Evolutionary conservation across 2,113 vertebrate genomes (phyloP).

Genomic region (Taxidea taxus): DNA sequence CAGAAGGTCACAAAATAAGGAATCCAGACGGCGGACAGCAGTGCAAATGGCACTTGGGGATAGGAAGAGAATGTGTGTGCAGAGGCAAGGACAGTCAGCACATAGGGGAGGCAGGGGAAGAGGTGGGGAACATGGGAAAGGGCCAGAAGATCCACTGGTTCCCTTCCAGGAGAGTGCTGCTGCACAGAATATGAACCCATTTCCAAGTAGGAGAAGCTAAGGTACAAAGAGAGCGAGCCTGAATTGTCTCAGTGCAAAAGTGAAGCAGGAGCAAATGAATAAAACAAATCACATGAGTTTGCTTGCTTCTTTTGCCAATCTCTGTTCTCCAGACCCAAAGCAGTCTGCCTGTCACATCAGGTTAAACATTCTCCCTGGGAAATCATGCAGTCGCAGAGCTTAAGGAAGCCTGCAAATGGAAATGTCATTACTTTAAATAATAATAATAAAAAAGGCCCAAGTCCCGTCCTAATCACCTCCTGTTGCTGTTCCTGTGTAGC

Average conservation of each 20-base stretch:
- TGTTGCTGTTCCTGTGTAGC: neutral
- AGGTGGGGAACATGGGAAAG: neutral
- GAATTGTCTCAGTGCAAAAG: neutral
- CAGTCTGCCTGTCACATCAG: neutral
- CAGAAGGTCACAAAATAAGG: neutral
- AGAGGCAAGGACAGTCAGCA: neutral
- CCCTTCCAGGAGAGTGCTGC: neutral
- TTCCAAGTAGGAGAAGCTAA: neutral
- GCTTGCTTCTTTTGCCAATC: neutral
- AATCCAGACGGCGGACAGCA: neutral
- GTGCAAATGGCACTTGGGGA: neutral
- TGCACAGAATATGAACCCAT: neutral
- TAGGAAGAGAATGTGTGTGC: neutral
- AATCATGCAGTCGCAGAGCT: neutral
- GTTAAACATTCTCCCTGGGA: neutral
- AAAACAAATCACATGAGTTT: neutral
- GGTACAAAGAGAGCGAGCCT: neutral
- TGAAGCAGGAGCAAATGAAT: neutral
- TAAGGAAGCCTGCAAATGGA: conserved; percentile 20
- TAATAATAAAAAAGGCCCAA: neutral
- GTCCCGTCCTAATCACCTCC: neutral
- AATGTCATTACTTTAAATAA: conserved; percentile 36
- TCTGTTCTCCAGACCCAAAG: neutral
- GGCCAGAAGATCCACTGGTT: neutral
- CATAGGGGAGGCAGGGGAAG: neutral